Percentiles rank a stretch among this genome's conserved stretches.
Conservation (phyloP, 2,888 invertebrate species). For the Heliconius hortense region DNA sequence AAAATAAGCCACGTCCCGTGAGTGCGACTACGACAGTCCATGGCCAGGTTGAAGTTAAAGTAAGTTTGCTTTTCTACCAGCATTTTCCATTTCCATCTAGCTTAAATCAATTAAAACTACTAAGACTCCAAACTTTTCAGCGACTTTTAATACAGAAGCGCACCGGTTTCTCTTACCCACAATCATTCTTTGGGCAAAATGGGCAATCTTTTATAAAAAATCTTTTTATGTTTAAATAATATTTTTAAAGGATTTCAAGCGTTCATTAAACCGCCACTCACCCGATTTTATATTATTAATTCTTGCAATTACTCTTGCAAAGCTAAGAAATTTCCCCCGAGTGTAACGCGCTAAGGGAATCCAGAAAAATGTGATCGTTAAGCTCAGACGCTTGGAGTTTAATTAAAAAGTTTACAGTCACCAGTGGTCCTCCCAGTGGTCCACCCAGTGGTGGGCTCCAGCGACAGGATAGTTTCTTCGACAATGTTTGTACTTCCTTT, state of each 20-base stretch:
- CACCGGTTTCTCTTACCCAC: slow-evolving; percentile 48
- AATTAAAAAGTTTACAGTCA: slow-evolving; percentile 76
- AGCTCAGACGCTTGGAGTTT: slow-evolving; percentile 62
- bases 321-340: slow-evolving; percentile 70
- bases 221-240: slow-evolving; percentile 21
- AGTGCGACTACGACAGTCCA: slow-evolving; percentile 41
- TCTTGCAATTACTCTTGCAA: slow-evolving; percentile 70
- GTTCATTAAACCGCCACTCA: slow-evolving; percentile 46
- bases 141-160: slow-evolving; percentile 47
- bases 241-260: slow-evolving; percentile 25
- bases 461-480: slow-evolving; percentile 36
- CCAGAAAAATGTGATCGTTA: slow-evolving; percentile 77
- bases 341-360: slow-evolving; percentile 62
- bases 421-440: slow-evolving; percentile 42
- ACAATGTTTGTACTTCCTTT: slow-evolving; percentile 30
- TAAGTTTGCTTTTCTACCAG: slow-evolving; percentile 36
- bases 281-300: slow-evolving; percentile 72
- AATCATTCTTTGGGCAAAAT: no score
- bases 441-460: slow-evolving; percentile 16
- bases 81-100: slow-evolving; percentile 50
- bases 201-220: slow-evolving; percentile 19
- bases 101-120: slow-evolving; percentile 69
- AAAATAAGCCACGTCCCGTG: slow-evolving; percentile 52
- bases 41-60: slow-evolving; percentile 37
- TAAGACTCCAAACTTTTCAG: slow-evolving; percentile 45